Percentiles rank a stretch among this genome's conserved stretches.
Evolutionary conservation across 2,888 invertebrate species (phyloP).

Genomic region (Eristalinus sepulchralis): DNA sequence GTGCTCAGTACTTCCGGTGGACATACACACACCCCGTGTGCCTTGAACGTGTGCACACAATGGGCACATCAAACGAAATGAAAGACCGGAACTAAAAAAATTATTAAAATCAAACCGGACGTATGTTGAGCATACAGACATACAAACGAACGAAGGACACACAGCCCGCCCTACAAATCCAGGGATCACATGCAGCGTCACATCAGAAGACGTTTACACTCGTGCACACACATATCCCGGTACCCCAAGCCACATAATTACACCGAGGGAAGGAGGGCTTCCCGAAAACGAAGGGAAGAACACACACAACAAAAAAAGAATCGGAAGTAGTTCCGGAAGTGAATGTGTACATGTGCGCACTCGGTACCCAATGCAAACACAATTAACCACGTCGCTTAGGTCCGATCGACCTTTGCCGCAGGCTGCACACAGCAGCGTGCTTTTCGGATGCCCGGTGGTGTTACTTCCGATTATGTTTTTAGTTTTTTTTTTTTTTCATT

Average conservation of each 20-base stretch:
- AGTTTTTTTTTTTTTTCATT: not conserved
- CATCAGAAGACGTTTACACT: conserved; percentile 28
- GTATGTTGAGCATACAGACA: conserved; percentile 55
- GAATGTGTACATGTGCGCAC: conserved; percentile 64
- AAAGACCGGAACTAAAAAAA: conserved; percentile 65
- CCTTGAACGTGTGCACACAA: conserved; percentile 4
- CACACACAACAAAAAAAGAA: conserved; percentile 44
- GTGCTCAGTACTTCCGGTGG: conserved; percentile 34
- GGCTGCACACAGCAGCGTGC: not conserved
- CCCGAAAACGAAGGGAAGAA: conserved; percentile 15
- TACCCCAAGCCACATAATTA: conserved; percentile 54
- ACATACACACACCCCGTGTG: not conserved
- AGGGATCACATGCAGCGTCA: conserved; percentile 55
- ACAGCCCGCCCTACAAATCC: conserved; percentile 37
- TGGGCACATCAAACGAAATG: conserved; percentile 36
- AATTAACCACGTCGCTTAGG: conserved; percentile 55
- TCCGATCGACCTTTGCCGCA: conserved; percentile 29
- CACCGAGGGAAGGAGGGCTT: not conserved
- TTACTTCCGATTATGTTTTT: conserved; percentile 63
- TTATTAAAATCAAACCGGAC: conserved; percentile 62
- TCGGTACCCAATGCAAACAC: conserved; percentile 64
- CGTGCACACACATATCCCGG: conserved; percentile 8
- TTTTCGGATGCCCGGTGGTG: conserved; percentile 39
- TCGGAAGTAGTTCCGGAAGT: conserved; percentile 71
- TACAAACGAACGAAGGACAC: conserved; percentile 48